Percentiles rank a stretch among this genome's conserved stretches.
These are phyloP conservation scores for Drosophila meridiana DNA, from an alignment of 2,888 invertebrate genomes.

Conservation along the genomic window DNA sequence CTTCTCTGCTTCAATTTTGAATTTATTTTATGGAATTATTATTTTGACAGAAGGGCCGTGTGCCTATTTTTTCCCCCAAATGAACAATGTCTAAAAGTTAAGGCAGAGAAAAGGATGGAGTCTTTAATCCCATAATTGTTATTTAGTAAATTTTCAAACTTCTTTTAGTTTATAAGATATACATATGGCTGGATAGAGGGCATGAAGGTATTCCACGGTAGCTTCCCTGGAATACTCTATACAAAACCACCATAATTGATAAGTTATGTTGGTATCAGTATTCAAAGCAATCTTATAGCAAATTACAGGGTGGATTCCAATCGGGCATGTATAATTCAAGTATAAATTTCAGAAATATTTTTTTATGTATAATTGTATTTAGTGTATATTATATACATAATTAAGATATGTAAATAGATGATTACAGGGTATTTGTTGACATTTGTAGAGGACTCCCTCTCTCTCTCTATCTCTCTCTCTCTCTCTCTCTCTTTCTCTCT, in stretches of 20 bases:
- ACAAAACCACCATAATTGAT: no score
- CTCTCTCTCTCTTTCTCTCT: background rate
- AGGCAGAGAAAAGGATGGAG: background rate
- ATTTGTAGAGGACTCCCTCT: no score
- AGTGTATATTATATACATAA: background rate
- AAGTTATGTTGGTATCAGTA: no score
- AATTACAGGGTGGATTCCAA: no score
- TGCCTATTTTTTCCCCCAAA: background rate
- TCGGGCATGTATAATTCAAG: no score
- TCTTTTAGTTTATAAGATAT: background rate
- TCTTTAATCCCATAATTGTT: background rate
- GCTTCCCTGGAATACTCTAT: no score
- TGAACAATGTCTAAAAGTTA: constrained; percentile 3
- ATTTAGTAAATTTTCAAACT: background rate
- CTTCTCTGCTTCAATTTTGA: constrained; percentile 34
- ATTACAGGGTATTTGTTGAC: background rate
- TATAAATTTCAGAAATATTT: no score
- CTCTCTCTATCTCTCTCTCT: background rate
- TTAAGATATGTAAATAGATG: no score
- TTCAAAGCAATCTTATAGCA: no score
- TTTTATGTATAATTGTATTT: no score
- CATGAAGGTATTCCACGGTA: background rate
- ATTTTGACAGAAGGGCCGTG: background rate
- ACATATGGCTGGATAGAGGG: background rate
- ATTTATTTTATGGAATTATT: constrained; percentile 23